These are phyloP conservation scores for Drosophila rhopaloa DNA, from an alignment of 1,140 invertebrate species.

Conservation along the genomic window DNA sequence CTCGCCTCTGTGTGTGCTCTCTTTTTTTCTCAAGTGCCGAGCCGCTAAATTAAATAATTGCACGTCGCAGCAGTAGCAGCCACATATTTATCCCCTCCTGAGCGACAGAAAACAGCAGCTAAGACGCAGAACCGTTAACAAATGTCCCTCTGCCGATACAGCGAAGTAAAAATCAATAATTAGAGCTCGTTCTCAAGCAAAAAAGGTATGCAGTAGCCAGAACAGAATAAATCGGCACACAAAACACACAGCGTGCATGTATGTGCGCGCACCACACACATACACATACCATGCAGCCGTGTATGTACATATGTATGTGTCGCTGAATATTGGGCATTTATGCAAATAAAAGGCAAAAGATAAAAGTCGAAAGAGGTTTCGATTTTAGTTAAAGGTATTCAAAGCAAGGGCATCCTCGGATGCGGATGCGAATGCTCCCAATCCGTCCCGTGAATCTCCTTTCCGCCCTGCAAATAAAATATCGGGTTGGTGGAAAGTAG, in stretches of 20 bases:
- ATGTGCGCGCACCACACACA: neutral
- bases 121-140: neutral
- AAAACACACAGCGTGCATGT: neutral
- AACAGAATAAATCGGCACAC: slow-evolving; percentile 20
- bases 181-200: slow-evolving; percentile 46
- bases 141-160: slow-evolving; percentile 39
- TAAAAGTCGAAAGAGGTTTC: slow-evolving; percentile 5
- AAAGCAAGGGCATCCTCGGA: too few relatives aligned
- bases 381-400: neutral
- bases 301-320: slow-evolving; percentile 9
- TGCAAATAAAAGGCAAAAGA: slow-evolving; percentile 19
- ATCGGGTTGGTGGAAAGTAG: too few relatives aligned
- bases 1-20: neutral
- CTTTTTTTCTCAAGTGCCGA: neutral
- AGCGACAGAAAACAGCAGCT: neutral
- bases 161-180: slow-evolving; percentile 69
- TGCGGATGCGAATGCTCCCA: too few relatives aligned
- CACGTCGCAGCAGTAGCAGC: slow-evolving; percentile 2
- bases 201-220: slow-evolving; percentile 57
- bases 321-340: slow-evolving; percentile 15
- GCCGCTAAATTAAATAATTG: slow-evolving; percentile 11
- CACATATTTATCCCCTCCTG: neutral
- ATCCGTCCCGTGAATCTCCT: too few relatives aligned
- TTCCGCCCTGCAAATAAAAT: neutral
- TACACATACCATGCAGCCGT: neutral